These are phyloP conservation scores for Lagorchestes hirsutus DNA, from an alignment of 2,797 vertebrate genomes.

Conservation along the genomic window DNA sequence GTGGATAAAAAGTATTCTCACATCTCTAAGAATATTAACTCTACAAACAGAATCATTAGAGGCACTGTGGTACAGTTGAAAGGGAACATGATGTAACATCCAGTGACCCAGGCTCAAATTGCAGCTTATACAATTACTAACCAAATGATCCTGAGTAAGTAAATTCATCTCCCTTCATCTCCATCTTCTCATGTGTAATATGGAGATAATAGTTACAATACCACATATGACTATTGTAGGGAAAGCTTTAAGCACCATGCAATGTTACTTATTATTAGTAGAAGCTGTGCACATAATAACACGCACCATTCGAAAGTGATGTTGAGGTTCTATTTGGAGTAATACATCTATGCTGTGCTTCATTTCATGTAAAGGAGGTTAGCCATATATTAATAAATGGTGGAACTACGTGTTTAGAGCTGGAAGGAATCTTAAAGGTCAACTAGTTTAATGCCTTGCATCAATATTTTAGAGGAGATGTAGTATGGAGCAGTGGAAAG, in stretches of 20 bases:
- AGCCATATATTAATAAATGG: background rate
- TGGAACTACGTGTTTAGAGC: fast-evolving
- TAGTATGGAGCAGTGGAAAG: background rate
- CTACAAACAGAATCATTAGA: background rate
- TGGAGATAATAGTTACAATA: background rate
- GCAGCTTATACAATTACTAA: background rate
- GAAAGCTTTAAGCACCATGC: background rate
- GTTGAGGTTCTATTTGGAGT: background rate
- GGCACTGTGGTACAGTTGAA: background rate
- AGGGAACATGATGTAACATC: background rate
- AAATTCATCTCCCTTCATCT: background rate
- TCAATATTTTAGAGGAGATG: background rate
- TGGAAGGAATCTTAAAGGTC: background rate
- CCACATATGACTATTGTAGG: too few species aligned
- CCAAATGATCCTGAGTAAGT: background rate
- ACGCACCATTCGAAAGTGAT: background rate
- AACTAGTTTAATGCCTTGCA: background rate
- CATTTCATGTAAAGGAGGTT: conserved; percentile 8
- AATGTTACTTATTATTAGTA: background rate
- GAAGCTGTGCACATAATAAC: background rate
- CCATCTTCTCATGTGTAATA: background rate
- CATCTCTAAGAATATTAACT: background rate
- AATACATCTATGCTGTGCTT: conserved; percentile 8
- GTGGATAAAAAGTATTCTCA: background rate
- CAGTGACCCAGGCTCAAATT: background rate